Conservation (phyloP, 2,113 vertebrate genomes). For the Cinclus cinclus region DNA sequence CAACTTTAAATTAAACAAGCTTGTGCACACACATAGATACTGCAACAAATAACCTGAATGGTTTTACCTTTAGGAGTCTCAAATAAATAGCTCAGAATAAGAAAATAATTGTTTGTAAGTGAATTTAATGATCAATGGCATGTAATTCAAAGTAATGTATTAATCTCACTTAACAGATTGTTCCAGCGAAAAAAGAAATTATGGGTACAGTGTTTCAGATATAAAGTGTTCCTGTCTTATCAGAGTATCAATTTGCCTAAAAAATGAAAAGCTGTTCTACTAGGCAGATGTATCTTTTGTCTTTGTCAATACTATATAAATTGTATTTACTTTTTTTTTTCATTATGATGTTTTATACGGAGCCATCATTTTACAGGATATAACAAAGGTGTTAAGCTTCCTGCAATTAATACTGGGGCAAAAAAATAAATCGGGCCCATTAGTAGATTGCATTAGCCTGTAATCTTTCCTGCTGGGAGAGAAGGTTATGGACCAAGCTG, state of each 20-base stretch:
- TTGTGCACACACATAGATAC: neutral
- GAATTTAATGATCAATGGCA: neutral
- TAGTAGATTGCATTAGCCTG: neutral
- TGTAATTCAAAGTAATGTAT: neutral
- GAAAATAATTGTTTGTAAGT: neutral
- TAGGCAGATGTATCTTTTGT: neutral
- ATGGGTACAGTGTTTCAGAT: neutral
- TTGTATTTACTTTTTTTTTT: neutral
- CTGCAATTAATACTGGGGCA: neutral
- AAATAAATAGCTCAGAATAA: neutral
- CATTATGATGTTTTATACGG: neutral
- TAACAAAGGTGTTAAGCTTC: neutral
- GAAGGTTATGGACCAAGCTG: neutral
- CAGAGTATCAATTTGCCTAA: neutral
- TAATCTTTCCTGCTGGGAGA: neutral
- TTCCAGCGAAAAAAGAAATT: neutral
- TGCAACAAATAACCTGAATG: neutral
- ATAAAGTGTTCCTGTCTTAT: neutral
- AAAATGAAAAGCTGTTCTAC: neutral
- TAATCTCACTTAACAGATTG: neutral
- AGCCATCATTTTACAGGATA: neutral
- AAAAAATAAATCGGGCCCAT: neutral
- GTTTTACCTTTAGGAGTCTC: neutral
- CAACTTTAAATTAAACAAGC: neutral
- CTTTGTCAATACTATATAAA: neutral